A percentile compares a stretch with the other conserved stretches of the same genome.
Conservation (phyloP, 2,797 vertebrate species). For the Eremophila alpestris region DNA sequence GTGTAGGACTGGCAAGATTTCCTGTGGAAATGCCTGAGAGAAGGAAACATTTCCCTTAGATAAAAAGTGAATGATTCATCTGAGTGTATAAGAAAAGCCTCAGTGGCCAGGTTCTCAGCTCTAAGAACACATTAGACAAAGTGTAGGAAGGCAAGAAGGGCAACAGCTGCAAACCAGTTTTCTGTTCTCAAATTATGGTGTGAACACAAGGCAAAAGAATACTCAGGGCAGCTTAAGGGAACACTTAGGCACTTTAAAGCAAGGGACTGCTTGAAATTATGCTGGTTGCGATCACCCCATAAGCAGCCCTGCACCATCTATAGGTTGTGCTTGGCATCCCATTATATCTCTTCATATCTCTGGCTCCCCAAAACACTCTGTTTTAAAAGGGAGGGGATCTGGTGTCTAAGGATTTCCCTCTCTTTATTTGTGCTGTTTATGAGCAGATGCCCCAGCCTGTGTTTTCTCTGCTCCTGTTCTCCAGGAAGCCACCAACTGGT, state of each 20-base stretch:
- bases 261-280: background rate
- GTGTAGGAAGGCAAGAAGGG: background rate
- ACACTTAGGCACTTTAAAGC: background rate
- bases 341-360: background rate
- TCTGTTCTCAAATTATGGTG: background rate
- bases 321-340: background rate
- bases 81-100: background rate
- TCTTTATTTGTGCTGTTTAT: background rate
- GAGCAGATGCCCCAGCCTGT: background rate
- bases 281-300: background rate
- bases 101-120: background rate
- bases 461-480: background rate
- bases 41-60: conserved; percentile 24
- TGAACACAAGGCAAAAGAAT: background rate
- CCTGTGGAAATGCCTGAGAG: conserved; percentile 4
- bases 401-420: background rate
- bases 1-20: conserved; percentile 18
- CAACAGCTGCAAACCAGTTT: background rate
- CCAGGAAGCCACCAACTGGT: background rate
- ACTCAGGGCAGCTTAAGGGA: background rate
- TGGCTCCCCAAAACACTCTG: background rate
- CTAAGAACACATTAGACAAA: background rate
- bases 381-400: background rate
- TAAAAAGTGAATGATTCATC: background rate
- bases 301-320: background rate